Conservation (phyloP, 2,113 vertebrate genomes). For the Anolis carolinensis region DNA sequence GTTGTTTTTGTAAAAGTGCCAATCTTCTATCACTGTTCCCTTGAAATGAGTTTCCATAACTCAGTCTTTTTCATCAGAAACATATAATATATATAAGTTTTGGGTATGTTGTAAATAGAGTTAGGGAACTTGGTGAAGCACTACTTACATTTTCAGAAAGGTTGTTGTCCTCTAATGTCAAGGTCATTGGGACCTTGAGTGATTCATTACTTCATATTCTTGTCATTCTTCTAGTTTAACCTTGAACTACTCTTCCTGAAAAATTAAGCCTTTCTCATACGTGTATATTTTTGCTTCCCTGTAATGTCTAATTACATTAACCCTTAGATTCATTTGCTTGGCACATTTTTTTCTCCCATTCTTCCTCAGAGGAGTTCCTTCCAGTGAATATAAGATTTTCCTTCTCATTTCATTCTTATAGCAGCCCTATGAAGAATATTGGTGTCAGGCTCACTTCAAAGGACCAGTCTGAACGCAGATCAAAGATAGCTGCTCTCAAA, state of each 20-base stretch:
- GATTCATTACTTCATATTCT: constrained; percentile 48
- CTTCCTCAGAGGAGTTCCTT: background rate
- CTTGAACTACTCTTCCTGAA: constrained; percentile 48
- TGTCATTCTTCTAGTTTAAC: constrained; percentile 64
- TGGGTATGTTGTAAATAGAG: constrained; percentile 32
- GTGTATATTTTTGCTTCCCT: background rate
- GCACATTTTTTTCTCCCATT: background rate
- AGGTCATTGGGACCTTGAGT: constrained; percentile 66
- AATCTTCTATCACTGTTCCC: background rate
- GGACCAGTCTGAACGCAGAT: too few species aligned
- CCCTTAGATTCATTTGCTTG: background rate
- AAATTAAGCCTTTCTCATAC: constrained; percentile 20
- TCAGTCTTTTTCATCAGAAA: background rate
- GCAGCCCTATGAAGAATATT: background rate
- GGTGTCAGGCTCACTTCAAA: too few species aligned
- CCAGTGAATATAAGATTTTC: background rate
- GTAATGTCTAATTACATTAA: background rate
- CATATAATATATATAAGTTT: background rate
- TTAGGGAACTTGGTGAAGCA: background rate
- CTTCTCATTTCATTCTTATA: background rate
- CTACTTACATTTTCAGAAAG: constrained; percentile 44
- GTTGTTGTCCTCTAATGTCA: constrained; percentile 53
- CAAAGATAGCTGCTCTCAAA: too few species aligned
- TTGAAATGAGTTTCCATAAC: background rate
- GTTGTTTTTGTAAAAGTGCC: constrained; percentile 20